Base-by-base conservation (phyloP, 2,113 vertebrate species). In the Hydropotes inermis region DNA sequence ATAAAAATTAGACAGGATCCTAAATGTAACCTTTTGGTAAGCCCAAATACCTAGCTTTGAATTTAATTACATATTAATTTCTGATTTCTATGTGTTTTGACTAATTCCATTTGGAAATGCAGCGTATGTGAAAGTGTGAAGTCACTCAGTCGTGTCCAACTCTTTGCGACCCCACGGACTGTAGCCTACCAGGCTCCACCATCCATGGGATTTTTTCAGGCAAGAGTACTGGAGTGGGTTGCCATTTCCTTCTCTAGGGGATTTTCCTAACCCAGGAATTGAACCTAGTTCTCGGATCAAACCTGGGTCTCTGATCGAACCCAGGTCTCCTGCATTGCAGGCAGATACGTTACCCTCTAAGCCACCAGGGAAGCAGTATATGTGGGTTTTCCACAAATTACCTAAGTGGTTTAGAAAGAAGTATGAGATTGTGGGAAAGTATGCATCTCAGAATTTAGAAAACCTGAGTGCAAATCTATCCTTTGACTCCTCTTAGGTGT, bases 61-160 rank as follows among this genome's bases (percentile, higher is more conserved):
- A 43, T 74, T 45, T 50, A 61, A 6, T 39, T 87, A 54, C 23
- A 96, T 50, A 52, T 55, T 61, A 23, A 64, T 76, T 95, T 78
- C 55, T 74, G 21, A 36, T 67, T 84, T 19, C 11, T 52, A 19
- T 87, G 23, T 64, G 7, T 78, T 97, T 88, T 47, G 67, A 7
- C 5, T 47, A 57, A 82, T 57, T 94, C 10, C 14, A 28, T 21
- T 57, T 23, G 76, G 85, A 87, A 92, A 60, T 16, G 3, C 16
- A 58, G 1, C 17, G 58, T 81, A 12, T 45, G 13, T 85, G 19
- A 39, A 70, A 70, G 19, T 36, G 19, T 70, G n/a, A 70, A 39
- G 67, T 70, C 0, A 0, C 19, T 39, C n/a, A 70, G n/a, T 39
- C 0, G 0, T 70, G 67, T 39, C 67, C 6, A 0, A 39, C 19